phyloP scores from a whole-genome alignment of 2,797 vertebrate species.

The Babyrousa celebensis region DNA sequence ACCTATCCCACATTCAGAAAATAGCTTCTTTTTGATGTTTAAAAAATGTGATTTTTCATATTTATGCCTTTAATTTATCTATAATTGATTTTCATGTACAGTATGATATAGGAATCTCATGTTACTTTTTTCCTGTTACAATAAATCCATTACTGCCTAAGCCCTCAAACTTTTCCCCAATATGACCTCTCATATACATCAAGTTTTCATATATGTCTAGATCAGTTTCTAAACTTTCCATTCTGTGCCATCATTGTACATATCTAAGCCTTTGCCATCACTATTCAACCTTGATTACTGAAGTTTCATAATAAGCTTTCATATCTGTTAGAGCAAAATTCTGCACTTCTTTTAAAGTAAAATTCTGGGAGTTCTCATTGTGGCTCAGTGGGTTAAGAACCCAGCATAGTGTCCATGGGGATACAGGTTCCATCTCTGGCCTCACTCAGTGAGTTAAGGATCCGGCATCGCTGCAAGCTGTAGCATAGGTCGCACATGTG shows the following conservation, averaged over 20 bases:
- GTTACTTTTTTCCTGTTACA: constrained; percentile 1
- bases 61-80: constrained; percentile 1
- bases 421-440: too few species aligned
- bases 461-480: too few species aligned
- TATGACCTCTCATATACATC: neutral
- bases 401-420: too few species aligned
- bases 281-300: neutral
- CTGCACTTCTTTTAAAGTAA: neutral
- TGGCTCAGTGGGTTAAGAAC: too few species aligned
- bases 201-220: neutral
- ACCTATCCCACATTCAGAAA: constrained; percentile 31
- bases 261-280: neutral
- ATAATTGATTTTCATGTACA: neutral
- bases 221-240: constrained; percentile 15
- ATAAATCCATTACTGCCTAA: constrained; percentile 13
- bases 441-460: too few species aligned
- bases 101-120: neutral
- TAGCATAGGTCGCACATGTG: too few species aligned
- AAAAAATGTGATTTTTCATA: constrained; percentile 31
- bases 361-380: neutral
- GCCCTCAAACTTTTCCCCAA: neutral
- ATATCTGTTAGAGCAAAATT: constrained; percentile 11
- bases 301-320: neutral
- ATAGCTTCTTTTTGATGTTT: constrained; percentile 47
- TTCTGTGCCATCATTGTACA: neutral